Evolutionary conservation across 2,797 vertebrate species (phyloP), one percentile per base, ranked within the genome.

Genomic region (Garrulus glandarius): DNA sequence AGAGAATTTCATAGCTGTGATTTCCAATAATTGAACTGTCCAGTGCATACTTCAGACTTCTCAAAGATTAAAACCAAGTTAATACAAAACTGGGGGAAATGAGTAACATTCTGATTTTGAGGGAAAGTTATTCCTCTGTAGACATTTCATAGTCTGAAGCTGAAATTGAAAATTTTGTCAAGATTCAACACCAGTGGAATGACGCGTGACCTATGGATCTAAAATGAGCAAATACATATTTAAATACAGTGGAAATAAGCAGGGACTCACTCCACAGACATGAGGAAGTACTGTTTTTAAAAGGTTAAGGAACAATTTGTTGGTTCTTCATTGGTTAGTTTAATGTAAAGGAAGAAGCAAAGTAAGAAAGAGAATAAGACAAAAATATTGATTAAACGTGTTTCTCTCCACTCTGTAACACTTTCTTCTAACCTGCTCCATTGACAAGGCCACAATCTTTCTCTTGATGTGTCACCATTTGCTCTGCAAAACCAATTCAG

Each of bases 191-290:
- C 4, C 59, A 83, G 44, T 16, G 8, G 60, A 88, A 67, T 60
- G 14, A 71, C 4, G 5, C 2, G 1, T 39, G 26, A 77, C 32
- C 24, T 65, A 11, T 4, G 18, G n/a, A 80, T 20, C 24, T n/a
- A 67, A 80, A 65, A 55, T 44, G 18, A 91, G 32, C 22, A 85
- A 81, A 59, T 56, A 64, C 0, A 3, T 32, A 64, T 23, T 47
- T 47, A 15, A 71, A 71, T 68, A 78, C n/a, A 37, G 12, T 22
- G 30, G 70, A 86, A 84, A 68, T 3, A 78, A 23, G 36, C 19
- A 84, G 18, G 11, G 11, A 74, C 23, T 77, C 4, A 2, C 6
- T 44, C 16, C 34, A 60, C 1, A 5, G 26, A 27, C 0, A 0
- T 69, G 22, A 68, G 23, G 1, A 2, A 61, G 14, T 23, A 32